Conservation (phyloP, 2,888 invertebrate species). For the Eilema sororculum region DNA sequence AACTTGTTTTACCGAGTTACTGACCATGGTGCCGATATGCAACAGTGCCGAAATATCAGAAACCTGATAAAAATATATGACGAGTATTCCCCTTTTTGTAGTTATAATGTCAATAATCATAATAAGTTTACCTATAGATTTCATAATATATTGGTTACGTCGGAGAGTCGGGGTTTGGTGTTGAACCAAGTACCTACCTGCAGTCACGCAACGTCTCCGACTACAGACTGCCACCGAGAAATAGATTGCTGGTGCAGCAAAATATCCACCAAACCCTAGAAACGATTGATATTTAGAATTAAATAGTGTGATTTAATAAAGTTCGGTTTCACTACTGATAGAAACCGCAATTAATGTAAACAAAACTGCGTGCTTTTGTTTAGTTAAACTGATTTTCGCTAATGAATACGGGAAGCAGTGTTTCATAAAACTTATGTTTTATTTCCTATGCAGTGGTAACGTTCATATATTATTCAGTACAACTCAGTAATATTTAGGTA, state of each 20-base stretch:
- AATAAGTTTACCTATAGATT: neutral
- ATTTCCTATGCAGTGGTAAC: neutral
- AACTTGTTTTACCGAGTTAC: neutral
- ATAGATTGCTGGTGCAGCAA: neutral
- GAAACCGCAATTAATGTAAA: no score
- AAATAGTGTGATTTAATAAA: no score
- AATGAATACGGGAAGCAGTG: neutral
- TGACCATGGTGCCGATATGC: slow-evolving; percentile 1
- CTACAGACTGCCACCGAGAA: neutral
- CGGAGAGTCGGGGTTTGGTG: neutral
- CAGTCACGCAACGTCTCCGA: neutral
- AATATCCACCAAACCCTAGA: neutral
- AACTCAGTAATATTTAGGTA: neutral
- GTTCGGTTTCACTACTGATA: no score
- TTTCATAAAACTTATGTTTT: no score
- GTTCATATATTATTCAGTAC: neutral
- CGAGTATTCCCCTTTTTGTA: neutral
- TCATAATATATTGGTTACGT: neutral
- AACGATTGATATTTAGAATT: neutral
- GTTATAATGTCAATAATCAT: no score
- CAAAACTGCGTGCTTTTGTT: no score
- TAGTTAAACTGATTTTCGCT: no score
- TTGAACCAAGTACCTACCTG: neutral
- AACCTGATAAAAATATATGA: neutral
- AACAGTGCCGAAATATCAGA: neutral